Percentiles rank a stretch among this genome's conserved stretches.
Evolutionary conservation across 2,113 vertebrate genomes (phyloP).

Genomic region (Callospermophilus lateralis): DNA sequence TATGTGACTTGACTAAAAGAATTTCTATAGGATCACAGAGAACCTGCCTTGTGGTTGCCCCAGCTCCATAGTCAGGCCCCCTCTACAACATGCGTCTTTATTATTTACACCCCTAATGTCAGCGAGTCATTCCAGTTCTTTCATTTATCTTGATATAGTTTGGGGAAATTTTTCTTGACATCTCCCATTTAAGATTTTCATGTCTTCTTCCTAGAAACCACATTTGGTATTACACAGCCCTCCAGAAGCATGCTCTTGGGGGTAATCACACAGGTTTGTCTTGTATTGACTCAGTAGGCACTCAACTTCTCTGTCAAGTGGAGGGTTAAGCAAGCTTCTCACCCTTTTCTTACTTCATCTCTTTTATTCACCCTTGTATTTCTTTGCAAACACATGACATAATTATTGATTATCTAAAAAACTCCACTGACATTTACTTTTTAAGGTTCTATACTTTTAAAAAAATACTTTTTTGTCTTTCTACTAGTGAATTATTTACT

Average conservation of each 20-base stretch:
- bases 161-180: background rate
- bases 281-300: accelerated
- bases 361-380: background rate
- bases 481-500: background rate
- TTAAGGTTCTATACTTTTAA: background rate
- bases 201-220: background rate
- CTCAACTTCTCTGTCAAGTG: background rate
- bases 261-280: background rate
- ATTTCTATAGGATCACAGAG: no score
- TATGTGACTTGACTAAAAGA: no score
- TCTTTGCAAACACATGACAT: background rate
- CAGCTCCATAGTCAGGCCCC: no score
- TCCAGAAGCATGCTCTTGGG: background rate
- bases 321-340: background rate
- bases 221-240: no score
- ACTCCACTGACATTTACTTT: background rate
- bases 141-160: background rate
- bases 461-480: background rate
- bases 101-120: background rate
- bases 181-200: background rate
- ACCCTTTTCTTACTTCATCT: background rate
- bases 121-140: background rate
- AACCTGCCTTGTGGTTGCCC: no score
- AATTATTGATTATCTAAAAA: background rate
- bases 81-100: background rate